Conservation (phyloP, 2,797 vertebrate species). For the Sternarchorhynchus goeldii region DNA sequence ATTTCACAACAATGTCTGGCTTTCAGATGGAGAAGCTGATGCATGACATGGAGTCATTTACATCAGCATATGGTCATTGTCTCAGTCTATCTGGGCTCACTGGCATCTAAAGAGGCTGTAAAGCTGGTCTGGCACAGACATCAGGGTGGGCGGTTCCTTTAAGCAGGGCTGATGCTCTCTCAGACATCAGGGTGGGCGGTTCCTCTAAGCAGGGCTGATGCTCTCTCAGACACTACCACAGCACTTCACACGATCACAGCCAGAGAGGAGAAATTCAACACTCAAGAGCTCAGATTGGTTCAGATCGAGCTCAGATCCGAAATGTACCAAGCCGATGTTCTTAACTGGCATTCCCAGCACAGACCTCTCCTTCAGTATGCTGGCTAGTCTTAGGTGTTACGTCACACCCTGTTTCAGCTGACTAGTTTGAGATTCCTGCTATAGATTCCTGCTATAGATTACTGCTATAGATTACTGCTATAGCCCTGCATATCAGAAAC, state of each 20-base stretch:
- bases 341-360: not conserved
- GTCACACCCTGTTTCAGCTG: not conserved
- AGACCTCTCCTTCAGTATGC: not conserved
- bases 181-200: not conserved
- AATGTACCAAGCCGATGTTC: slow-evolving; percentile 2
- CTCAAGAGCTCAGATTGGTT: not conserved
- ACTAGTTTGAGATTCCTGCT: not conserved
- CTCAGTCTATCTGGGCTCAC: not conserved
- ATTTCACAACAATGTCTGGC: slow-evolving; percentile 50
- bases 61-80: slow-evolving; percentile 18
- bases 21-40: slow-evolving; percentile 50
- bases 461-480: not conserved
- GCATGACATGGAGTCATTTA: slow-evolving; percentile 19
- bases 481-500: not conserved
- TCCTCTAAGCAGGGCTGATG: slow-evolving; percentile 4
- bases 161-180: not conserved
- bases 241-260: slow-evolving; percentile 18
- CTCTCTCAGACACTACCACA: not conserved
- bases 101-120: slow-evolving; percentile 33
- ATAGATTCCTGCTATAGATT: not conserved
- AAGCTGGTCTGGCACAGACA: slow-evolving; percentile 5
- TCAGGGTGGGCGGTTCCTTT: not conserved
- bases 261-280: not conserved
- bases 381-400: not conserved
- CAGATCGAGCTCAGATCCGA: not conserved